A percentile compares a stretch with the other conserved stretches of the same genome.
phyloP scores from a whole-genome alignment of 2,888 invertebrate genomes.

The Atethmia centrago region DNA sequence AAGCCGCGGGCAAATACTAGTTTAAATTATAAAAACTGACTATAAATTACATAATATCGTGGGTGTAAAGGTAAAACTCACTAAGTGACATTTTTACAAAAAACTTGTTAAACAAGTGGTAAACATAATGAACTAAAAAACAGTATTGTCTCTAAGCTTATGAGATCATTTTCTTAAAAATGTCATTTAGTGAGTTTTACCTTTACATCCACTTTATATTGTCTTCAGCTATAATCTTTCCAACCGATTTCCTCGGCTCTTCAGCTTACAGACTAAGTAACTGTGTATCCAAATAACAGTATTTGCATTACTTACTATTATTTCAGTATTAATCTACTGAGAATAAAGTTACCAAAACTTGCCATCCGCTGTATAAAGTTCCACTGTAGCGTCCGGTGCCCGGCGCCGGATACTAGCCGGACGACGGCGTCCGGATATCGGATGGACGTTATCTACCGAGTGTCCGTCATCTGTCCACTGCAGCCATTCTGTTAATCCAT shows the following conservation, averaged over 20 bases:
- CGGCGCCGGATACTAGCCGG: conserved; percentile 65
- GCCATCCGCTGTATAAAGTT: conserved; percentile 50
- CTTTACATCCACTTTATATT: too few relatives aligned
- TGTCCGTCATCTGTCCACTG: conserved; percentile 63
- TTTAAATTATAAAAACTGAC: neutral
- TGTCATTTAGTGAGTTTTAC: too few relatives aligned
- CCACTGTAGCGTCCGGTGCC: conserved; percentile 60
- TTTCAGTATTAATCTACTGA: conserved; percentile 35
- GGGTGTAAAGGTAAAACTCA: too few relatives aligned
- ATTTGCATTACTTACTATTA: conserved; percentile 8
- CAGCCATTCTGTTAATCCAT: conserved; percentile 61
- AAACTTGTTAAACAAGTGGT: too few relatives aligned
- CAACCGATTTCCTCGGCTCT: neutral
- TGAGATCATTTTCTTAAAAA: too few relatives aligned
- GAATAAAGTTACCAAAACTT: conserved; percentile 54
- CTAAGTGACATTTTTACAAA: too few relatives aligned
- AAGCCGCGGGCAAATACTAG: too few relatives aligned
- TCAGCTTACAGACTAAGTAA: neutral
- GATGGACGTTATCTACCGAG: conserved; percentile 68
- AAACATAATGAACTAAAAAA: too few relatives aligned
- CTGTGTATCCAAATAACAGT: neutral
- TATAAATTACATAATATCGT: too few relatives aligned
- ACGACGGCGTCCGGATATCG: conserved; percentile 71
- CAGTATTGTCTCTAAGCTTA: too few relatives aligned
- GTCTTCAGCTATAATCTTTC: neutral